A percentile compares a stretch with the other conserved stretches of the same genome.
phyloP scores from a whole-genome alignment of 92 coral and sea anemone genomes.

The Porites rus region DNA sequence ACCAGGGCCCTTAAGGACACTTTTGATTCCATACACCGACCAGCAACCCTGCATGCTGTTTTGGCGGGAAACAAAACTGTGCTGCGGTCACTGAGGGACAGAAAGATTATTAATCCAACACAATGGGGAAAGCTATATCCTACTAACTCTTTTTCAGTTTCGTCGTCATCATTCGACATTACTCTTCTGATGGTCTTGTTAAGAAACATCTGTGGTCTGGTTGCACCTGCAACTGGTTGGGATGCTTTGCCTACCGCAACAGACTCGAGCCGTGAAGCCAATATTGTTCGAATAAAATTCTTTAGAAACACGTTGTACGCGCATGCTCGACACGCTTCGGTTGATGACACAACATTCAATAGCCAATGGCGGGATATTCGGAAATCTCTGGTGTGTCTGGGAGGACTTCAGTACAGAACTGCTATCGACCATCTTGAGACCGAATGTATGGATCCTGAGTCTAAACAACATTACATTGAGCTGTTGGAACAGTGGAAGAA shows the following conservation, averaged over 20 bases:
- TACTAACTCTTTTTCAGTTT: neutral
- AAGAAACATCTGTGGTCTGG: constrained; percentile 4
- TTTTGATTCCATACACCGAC: neutral
- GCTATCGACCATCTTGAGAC: constrained; percentile 35
- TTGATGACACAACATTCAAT: constrained; percentile 39
- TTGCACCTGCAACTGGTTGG: constrained; percentile 50
- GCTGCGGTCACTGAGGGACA: neutral
- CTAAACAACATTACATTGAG: constrained; percentile 26
- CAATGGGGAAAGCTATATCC: constrained; percentile 1
- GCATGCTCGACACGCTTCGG: constrained; percentile 22
- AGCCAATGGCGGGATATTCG: constrained; percentile 48
- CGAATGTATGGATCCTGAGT: constrained; percentile 49
- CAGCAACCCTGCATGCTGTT: neutral
- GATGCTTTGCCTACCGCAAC: constrained; percentile 37
- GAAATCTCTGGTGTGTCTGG: constrained; percentile 37
- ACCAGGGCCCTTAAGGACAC: constrained; percentile 4
- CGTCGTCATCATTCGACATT: neutral
- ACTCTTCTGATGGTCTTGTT: neutral
- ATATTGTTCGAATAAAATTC: constrained; percentile 38
- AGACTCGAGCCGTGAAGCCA: constrained; percentile 38
- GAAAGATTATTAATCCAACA: neutral
- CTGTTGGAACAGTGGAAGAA: constrained; percentile 29
- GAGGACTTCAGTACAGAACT: constrained; percentile 12
- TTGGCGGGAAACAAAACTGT: neutral
- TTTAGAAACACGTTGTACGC: constrained; percentile 26